Evolutionary conservation across 2,113 vertebrate species (phyloP).

Genomic region (Epinephelus fuscoguttatus): DNA sequence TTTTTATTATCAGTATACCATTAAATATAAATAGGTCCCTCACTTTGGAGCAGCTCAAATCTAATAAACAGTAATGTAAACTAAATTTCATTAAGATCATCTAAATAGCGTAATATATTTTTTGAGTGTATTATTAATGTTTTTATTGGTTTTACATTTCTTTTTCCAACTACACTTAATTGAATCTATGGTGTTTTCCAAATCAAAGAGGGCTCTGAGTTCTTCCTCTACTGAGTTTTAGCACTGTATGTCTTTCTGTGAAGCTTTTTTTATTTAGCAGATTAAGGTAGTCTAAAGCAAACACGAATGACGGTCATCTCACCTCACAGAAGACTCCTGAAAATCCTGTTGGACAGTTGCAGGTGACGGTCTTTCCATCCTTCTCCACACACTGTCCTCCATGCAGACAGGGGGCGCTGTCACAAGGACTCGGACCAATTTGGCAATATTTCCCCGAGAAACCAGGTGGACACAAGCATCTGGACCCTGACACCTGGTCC

Average conservation of each 20-base stretch:
- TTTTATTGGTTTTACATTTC: neutral
- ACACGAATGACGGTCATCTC: constrained; percentile 21
- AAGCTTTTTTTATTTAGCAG: neutral
- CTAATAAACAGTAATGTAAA: neutral
- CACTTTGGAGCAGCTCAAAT: neutral
- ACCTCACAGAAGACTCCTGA: constrained; percentile 97
- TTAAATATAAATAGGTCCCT: neutral
- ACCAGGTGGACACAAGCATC: constrained; percentile 92
- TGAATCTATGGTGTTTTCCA: neutral
- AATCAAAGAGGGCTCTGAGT: neutral
- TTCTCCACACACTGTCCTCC: constrained; percentile 92
- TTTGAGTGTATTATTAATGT: neutral
- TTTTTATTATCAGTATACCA: neutral
- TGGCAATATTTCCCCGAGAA: constrained; percentile 95
- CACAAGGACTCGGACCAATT: constrained; percentile 88
- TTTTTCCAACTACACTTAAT: neutral
- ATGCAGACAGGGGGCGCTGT: constrained; percentile 93
- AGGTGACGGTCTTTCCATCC: constrained; percentile 87
- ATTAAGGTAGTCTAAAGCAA: neutral
- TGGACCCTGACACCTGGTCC: constrained; percentile 92
- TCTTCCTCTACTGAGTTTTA: neutral
- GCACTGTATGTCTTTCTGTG: neutral
- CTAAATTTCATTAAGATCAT: neutral
- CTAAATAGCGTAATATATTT: neutral
- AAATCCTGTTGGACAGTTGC: constrained; percentile 92